phyloP scores from a whole-genome alignment of 2,888 invertebrate genomes.

The Lepetodrilus schrolli region DNA sequence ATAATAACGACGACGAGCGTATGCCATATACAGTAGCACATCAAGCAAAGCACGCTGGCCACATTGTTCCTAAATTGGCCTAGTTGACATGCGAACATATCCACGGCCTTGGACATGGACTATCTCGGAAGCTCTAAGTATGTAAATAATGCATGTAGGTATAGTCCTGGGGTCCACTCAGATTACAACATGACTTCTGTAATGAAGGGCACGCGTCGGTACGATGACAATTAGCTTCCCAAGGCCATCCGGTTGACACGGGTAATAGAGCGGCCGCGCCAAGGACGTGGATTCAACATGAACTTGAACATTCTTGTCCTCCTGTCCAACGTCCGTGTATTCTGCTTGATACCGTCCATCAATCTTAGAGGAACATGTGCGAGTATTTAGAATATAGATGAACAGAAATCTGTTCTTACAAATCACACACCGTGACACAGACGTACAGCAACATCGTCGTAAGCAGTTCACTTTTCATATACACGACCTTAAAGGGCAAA shows the following conservation, averaged over 20 bases:
- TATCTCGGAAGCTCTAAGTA: not conserved
- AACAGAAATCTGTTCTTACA: no score
- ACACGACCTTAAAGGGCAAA: not conserved
- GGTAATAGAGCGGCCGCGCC: slow-evolving; percentile 6
- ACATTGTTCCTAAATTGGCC: no score
- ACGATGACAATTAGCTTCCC: slow-evolving; percentile 11
- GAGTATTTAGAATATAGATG: no score
- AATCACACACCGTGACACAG: no score
- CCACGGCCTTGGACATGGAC: no score
- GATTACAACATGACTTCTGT: not conserved
- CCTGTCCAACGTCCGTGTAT: not conserved
- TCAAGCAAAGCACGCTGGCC: no score
- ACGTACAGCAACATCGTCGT: no score
- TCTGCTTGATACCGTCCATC: not conserved
- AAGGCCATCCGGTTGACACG: not conserved
- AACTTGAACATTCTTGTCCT: slow-evolving; percentile 17
- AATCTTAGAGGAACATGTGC: no score
- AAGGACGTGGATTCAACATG: slow-evolving; percentile 6
- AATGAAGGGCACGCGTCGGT: slow-evolving; percentile 9
- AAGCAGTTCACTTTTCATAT: no score
- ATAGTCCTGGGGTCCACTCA: not conserved
- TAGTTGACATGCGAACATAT: no score
- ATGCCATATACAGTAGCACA: no score
- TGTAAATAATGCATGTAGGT: slow-evolving; percentile 15
- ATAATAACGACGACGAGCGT: no score